These are phyloP conservation scores for Sebastes fasciatus DNA, from an alignment of 2,113 vertebrate genomes.

Conservation along the genomic window DNA sequence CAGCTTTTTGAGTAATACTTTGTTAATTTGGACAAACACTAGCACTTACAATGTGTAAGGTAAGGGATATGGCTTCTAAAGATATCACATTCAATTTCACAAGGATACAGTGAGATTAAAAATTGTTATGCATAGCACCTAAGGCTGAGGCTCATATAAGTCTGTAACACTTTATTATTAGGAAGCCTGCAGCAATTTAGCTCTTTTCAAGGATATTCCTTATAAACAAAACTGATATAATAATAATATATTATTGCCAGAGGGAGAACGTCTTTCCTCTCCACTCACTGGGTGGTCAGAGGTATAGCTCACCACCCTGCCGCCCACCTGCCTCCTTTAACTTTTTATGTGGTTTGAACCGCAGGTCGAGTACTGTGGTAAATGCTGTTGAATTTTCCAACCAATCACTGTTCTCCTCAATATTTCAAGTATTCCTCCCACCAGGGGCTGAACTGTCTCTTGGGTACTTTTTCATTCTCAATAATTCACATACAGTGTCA, in stretches of 20 bases:
- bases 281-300: not conserved
- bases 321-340: not conserved
- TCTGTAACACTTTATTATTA: not conserved
- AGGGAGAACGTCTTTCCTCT: not conserved
- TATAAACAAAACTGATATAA: not conserved
- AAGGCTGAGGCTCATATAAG: not conserved
- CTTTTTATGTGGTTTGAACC: not conserved
- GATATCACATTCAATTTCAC: not conserved
- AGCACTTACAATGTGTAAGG: not conserved
- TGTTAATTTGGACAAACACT: not conserved
- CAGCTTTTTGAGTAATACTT: not conserved
- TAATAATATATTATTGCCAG: not conserved
- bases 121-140: not conserved
- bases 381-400: not conserved
- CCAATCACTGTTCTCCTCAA: not conserved
- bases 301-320: not conserved
- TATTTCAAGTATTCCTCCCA: slow-evolving; percentile 1
- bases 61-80: not conserved
- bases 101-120: not conserved
- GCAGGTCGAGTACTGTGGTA: not conserved
- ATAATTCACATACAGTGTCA: slow-evolving; percentile 6
- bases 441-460: not conserved
- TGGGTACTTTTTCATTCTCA: not conserved
- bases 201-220: not conserved
- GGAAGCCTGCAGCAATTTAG: not conserved